Base-by-base conservation (phyloP, 2,113 vertebrate genomes). In the Actenoides lindsayi region DNA sequence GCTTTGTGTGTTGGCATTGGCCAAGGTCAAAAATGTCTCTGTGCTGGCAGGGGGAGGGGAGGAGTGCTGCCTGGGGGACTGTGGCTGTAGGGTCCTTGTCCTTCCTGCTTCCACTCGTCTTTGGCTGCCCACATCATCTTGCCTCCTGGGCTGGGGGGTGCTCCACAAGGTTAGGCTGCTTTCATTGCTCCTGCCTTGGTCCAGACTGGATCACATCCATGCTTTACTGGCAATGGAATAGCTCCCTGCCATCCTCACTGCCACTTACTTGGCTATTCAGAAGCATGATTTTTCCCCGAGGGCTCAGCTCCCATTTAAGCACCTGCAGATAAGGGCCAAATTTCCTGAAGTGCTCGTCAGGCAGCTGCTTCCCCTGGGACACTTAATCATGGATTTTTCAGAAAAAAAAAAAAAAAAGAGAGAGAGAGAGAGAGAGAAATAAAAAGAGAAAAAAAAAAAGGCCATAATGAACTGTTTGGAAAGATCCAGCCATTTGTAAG, bases 271-370 rank as follows among this genome's bases (percentile, higher is more conserved):
- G 30, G 53, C 81, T 87, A 30, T 94, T 93, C 81, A 86, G 57
- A 87, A 37, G 18, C 48, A 46, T 12, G 44, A 87, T 65, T 85
- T 87, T 69, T n/a, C 83, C 86, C 86, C 62, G n/a, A 73, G 51
- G 50, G 80, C 80, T 94, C 86, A 83, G 76, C 37, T 95, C 53
- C 77, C 37, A 54, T 93, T 96, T 91, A 89, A 64, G 56, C 96
- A 96, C 94, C 95, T 96, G 91, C 94, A 94, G 83, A 96, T 89
- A 94, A 96, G 95, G 94, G 95, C 77, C 93, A 95, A 87, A 96
- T 96, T 96, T 96, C 87, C 91, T 82, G 89, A 95, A 96, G 92
- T 77, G 74, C 57, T 95, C 80, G 91, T 96, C 89, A 95, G 69
- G 71, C 83, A 94, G 83, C 95, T 97, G 95, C 44, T 50, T 94